Conservation (phyloP, 1,140 invertebrate genomes). For the Saccostrea echinata region DNA sequence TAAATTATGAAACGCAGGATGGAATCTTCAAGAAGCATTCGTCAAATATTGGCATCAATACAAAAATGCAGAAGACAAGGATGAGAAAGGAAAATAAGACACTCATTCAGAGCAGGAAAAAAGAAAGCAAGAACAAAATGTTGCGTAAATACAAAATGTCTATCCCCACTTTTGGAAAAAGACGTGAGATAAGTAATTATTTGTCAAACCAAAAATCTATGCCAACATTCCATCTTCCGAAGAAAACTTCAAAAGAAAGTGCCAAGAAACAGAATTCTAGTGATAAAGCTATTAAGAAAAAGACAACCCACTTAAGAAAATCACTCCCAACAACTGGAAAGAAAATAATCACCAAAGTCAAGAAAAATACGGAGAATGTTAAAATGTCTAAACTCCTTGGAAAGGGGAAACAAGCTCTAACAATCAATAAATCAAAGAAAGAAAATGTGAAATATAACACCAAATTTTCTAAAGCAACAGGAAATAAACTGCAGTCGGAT, state of each 20-base stretch:
- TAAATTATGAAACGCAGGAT: not conserved
- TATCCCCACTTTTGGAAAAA: not conserved
- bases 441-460: not conserved
- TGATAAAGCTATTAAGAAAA: not conserved
- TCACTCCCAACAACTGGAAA: not conserved
- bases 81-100: not conserved
- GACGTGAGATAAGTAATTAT: not conserved
- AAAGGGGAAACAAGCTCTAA: not conserved
- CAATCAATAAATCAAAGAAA: not conserved
- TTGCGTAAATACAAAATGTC: not conserved
- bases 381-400: not conserved
- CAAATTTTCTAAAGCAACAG: too few relatives aligned
- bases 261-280: not conserved
- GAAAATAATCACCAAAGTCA: not conserved
- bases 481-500: too few relatives aligned
- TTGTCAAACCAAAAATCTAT: conserved; percentile 10
- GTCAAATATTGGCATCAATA: not conserved
- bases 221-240: not conserved
- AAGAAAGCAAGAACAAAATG: not conserved
- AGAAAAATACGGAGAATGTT: not conserved
- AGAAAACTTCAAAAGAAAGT: not conserved
- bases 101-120: not conserved
- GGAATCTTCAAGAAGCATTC: not conserved
- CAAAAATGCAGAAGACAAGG: not conserved
- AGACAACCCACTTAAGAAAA: not conserved